Evolutionary conservation across 2,113 vertebrate genomes (phyloP), one percentile per base, ranked within the genome.

Genomic region (Zosterops hypoxanthus): DNA sequence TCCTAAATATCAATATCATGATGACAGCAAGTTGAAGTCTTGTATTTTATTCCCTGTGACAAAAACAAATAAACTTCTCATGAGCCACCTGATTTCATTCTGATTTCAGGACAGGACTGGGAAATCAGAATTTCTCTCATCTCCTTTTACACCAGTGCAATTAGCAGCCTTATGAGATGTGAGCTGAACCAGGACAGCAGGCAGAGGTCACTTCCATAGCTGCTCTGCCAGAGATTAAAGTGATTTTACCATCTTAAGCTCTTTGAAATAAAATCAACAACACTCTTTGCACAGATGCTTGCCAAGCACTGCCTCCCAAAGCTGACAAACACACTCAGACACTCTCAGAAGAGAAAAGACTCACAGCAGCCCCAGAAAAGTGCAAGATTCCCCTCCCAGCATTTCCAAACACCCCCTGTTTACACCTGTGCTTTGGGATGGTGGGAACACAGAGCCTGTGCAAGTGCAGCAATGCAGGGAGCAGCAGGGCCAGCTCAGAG

Each of bases 191-290:
- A 88, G 79, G 75, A 92, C 85, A 83, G 61, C 75, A 82, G 55
- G 75, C 82, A 68, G 85, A 86, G 56, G 94, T 66, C 90, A 78
- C 82, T 93, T 83, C n/a, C 68, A 70, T 20, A 70, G 75, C 71
- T 66, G 76, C 33, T 36, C 93, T 92, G 71, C 6, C 36, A 22
- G 88, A 90, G 64, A 93, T 82, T 93, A 73, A 90, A 92, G 72
- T 15, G 56, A 90, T 77, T 92, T 93, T 72, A 94, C 10, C 9
- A 80, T 81, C 81, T 77, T 64, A 88, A 93, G 68, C 90, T 75
- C 90, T 94, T 56, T 52, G 79, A 94, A 92, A 80, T 18, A 93
- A 90, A 92, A 96, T 77, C 85, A 95, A 88, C 82, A 90, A 49
- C 72, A 46, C 79, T n/a, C 95, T 90, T 15, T 55, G 63, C 68